phyloP scores from a whole-genome alignment of 2,888 invertebrate genomes.

The Brachyopa scutellaris region DNA sequence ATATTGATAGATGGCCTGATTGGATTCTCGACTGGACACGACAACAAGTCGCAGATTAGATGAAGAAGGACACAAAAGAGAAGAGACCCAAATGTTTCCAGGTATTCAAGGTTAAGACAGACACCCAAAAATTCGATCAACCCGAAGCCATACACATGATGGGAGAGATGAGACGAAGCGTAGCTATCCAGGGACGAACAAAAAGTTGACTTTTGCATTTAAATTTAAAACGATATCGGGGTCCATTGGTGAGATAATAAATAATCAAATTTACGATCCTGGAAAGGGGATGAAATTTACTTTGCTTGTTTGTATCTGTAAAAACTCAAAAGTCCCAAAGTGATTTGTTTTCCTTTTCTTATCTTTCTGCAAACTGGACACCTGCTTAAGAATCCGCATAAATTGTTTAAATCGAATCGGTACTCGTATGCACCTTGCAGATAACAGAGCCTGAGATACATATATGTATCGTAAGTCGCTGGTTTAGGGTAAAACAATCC shows the following conservation, averaged over 20 bases:
- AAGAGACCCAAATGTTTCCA: slow-evolving; percentile 14
- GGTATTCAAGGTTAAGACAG: slow-evolving; percentile 53
- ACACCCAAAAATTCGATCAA: slow-evolving; percentile 49
- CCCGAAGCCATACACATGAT: slow-evolving; percentile 48
- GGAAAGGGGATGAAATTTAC: not conserved
- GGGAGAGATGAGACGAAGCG: slow-evolving; percentile 22
- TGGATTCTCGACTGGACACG: slow-evolving; percentile 46
- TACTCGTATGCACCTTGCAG: not conserved
- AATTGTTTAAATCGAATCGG: not conserved
- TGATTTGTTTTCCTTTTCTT: too few relatives aligned
- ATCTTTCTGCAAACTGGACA: not conserved
- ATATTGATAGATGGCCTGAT: slow-evolving; percentile 65
- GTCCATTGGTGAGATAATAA: slow-evolving; percentile 45
- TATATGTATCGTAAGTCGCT: too few relatives aligned
- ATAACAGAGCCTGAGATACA: slow-evolving; percentile 8
- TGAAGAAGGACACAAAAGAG: not conserved
- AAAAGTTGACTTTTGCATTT: slow-evolving; percentile 47
- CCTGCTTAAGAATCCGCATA: slow-evolving; percentile 1
- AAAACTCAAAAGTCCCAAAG: slow-evolving; percentile 7
- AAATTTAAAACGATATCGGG: slow-evolving; percentile 54
- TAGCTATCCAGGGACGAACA: slow-evolving; percentile 17
- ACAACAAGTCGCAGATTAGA: slow-evolving; percentile 25
- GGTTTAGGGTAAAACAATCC: too few relatives aligned
- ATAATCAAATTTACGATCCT: slow-evolving; percentile 57
- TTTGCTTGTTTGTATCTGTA: not conserved